A percentile compares a stretch with the other conserved stretches of the same genome.
phyloP scores from a whole-genome alignment of 2,797 vertebrate species.

The Iguana delicatissima region DNA sequence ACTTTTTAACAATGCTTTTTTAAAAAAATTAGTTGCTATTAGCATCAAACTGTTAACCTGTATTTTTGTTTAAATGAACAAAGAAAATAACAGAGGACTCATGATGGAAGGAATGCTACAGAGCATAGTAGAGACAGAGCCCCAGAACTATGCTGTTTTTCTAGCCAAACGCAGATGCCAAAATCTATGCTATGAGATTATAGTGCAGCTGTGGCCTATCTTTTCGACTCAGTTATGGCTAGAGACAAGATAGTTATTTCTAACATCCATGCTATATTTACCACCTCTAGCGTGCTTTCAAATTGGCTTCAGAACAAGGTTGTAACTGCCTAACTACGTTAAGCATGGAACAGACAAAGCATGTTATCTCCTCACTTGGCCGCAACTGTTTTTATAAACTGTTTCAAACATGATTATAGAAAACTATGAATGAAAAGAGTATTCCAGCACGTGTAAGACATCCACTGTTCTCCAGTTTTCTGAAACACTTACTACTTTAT shows the following conservation, averaged over 20 bases:
- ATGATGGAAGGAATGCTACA: not conserved
- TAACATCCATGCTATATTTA: conserved; percentile 32
- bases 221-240: not conserved
- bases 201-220: not conserved
- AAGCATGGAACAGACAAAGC: conserved; percentile 25
- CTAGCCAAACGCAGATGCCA: conserved; percentile 5
- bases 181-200: conserved; percentile 21
- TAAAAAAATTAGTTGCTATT: not conserved
- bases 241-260: conserved; percentile 24
- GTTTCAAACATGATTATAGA: conserved; percentile 27
- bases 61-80: conserved; percentile 1
- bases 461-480: not conserved
- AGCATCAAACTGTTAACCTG: not conserved
- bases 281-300: conserved; percentile 24
- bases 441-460: conserved; percentile 8
- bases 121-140: not conserved
- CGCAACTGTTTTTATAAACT: conserved; percentile 12
- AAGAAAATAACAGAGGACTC: not conserved
- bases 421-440: conserved; percentile 10
- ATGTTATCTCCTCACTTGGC: conserved; percentile 8
- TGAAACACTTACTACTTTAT: conserved; percentile 9
- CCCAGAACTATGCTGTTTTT: not conserved
- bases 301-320: conserved; percentile 30
- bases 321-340: conserved; percentile 22
- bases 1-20: not conserved